Evolutionary conservation across 2,113 vertebrate species (phyloP).

Genomic region (Tylochromis polylepis): DNA sequence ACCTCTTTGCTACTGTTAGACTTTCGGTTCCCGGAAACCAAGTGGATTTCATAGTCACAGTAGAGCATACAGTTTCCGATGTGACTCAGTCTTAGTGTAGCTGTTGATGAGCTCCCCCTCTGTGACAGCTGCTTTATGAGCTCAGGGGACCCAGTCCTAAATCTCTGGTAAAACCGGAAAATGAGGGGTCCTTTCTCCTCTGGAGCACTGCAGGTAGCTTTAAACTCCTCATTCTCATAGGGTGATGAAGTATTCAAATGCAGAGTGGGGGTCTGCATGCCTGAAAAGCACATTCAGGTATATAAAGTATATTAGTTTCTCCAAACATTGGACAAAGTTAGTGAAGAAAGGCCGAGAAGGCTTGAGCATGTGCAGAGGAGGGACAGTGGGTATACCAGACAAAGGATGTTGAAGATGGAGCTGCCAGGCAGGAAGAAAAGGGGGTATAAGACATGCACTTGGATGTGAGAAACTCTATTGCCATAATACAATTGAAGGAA

Average conservation of each 20-base stretch:
- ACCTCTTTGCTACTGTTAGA: conserved; percentile 57
- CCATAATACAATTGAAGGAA: not conserved
- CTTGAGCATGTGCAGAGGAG: not conserved
- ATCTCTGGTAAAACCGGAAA: conserved; percentile 47
- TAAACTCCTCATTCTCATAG: conserved; percentile 51
- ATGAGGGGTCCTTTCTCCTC: conserved; percentile 53
- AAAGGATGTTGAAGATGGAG: not conserved
- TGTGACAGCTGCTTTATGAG: not conserved
- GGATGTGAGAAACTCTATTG: not conserved
- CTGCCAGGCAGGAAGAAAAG: not conserved
- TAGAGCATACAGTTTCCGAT: conserved; percentile 35
- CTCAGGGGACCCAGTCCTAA: not conserved
- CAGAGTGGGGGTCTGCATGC: conserved; percentile 63
- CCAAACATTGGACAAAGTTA: not conserved
- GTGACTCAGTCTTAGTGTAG: not conserved
- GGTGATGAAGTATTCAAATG: not conserved
- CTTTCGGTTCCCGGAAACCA: not conserved
- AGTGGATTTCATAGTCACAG: conserved; percentile 54
- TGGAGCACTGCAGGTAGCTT: conserved; percentile 56
- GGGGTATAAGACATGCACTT: not conserved
- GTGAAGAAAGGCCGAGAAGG: not conserved
- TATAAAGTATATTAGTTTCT: not conserved
- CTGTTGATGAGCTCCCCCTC: not conserved
- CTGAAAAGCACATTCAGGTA: conserved; percentile 34
- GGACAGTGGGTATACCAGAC: not conserved